These are phyloP conservation scores for Mystacornis crossleyi DNA, from an alignment of 2,113 vertebrate genomes.

Conservation along the genomic window DNA sequence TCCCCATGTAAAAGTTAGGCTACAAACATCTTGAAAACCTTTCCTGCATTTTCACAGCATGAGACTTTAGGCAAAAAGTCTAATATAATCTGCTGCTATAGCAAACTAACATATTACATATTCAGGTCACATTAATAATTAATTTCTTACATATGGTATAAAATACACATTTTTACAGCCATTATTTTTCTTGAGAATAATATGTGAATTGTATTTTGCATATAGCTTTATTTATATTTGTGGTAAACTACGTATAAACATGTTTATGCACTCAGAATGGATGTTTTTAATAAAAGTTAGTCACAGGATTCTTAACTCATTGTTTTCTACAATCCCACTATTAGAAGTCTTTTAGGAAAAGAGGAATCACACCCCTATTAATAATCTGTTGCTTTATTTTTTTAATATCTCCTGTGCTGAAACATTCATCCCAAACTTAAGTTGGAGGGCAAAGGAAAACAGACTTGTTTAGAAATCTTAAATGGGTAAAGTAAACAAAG, in stretches of 20 bases:
- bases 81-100: not conserved
- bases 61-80: slow-evolving; percentile 22
- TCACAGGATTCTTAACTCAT: not conserved
- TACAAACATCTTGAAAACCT: slow-evolving; percentile 34
- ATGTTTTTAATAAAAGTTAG: slow-evolving; percentile 19
- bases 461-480: not conserved
- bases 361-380: not conserved
- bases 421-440: not conserved
- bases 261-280: not conserved
- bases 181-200: slow-evolving; percentile 21
- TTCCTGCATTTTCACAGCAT: slow-evolving; percentile 10
- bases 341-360: not conserved
- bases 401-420: not conserved
- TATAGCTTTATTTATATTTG: slow-evolving; percentile 6
- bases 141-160: not conserved
- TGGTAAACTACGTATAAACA: not conserved
- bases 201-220: not conserved
- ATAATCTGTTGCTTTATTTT: not conserved
- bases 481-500: not conserved
- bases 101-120: slow-evolving; percentile 20
- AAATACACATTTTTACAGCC: not conserved
- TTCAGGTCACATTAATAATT: slow-evolving; percentile 53
- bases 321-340: not conserved
- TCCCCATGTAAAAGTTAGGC: not conserved
- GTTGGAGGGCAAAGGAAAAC: not conserved